Conservation (phyloP, 2,888 invertebrate genomes). For the Zaprionus bogoriensis region DNA sequence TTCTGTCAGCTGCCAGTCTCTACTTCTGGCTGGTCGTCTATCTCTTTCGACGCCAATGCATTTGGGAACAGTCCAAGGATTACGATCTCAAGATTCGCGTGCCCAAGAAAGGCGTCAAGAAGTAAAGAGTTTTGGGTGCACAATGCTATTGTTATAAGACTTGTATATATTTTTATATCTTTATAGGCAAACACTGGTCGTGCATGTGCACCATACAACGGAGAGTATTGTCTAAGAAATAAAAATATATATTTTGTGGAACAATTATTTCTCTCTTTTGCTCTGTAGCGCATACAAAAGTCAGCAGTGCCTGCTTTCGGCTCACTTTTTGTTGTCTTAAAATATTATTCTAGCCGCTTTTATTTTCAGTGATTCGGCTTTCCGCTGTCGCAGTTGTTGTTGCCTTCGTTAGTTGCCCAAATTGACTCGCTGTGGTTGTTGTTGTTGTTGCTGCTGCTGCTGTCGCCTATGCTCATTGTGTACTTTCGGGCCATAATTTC, state of each 20-base stretch:
- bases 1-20: conserved; percentile 29
- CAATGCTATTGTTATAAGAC: too few relatives aligned
- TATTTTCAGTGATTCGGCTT: conserved; percentile 38
- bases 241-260: too few relatives aligned
- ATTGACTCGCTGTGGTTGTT: conserved; percentile 26
- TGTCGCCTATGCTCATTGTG: conserved; percentile 33
- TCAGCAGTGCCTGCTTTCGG: not conserved
- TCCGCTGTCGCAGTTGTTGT: conserved; percentile 6
- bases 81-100: conserved; percentile 2
- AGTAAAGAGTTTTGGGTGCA: too few relatives aligned
- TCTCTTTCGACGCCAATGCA: conserved; percentile 15
- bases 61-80: conserved; percentile 13
- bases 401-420: conserved; percentile 17
- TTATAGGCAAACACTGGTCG: too few relatives aligned
- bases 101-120: not conserved
- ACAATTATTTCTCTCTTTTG: too few relatives aligned
- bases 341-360: conserved; percentile 35
- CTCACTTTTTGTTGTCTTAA: conserved; percentile 23
- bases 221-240: too few relatives aligned
- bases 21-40: conserved; percentile 40
- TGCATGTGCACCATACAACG: too few relatives aligned
- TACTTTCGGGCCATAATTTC: conserved; percentile 64
- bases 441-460: not conserved
- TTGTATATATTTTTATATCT: too few relatives aligned
- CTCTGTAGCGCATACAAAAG: conserved; percentile 12